Evolutionary conservation across 2,113 vertebrate species (phyloP).

Genomic region (Spilogale gracilis): DNA sequence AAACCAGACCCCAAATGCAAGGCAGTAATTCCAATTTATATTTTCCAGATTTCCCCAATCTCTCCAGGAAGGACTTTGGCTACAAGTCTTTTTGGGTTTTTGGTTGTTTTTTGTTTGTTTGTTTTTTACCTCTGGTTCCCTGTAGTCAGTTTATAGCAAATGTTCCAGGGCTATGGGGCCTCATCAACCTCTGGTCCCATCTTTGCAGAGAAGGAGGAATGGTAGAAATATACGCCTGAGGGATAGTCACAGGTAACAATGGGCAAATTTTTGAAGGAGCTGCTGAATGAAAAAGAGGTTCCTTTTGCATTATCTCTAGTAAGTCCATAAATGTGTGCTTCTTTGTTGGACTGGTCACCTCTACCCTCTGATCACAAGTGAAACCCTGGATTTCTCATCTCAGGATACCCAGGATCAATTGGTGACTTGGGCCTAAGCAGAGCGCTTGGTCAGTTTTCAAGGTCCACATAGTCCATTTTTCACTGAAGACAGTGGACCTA

Average conservation of each 20-base stretch:
- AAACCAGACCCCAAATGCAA: constrained; percentile 56
- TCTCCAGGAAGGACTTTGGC: constrained; percentile 84
- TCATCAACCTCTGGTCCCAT: not conserved
- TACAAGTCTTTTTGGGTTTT: constrained; percentile 52
- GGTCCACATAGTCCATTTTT: not conserved
- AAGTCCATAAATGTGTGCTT: not conserved
- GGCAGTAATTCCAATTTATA: constrained; percentile 62
- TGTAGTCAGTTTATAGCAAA: constrained; percentile 74
- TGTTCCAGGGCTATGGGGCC: not conserved
- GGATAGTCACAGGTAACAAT: not conserved
- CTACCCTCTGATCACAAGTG: not conserved
- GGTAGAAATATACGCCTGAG: not conserved
- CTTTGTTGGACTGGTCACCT: not conserved
- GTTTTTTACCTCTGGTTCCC: constrained; percentile 76
- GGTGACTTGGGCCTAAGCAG: not conserved
- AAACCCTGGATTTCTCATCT: constrained; percentile 8
- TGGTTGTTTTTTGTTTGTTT: no score
- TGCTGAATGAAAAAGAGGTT: not conserved
- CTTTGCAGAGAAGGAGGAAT: not conserved
- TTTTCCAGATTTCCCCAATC: constrained; percentile 79
- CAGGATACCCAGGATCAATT: not conserved
- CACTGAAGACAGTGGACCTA: not conserved
- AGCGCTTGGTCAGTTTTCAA: not conserved
- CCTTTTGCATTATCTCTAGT: not conserved
- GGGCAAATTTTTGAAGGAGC: not conserved